These are phyloP conservation scores for Mormyrops attenuatus DNA, from an alignment of 2,797 vertebrate species.

Conservation along the genomic window DNA sequence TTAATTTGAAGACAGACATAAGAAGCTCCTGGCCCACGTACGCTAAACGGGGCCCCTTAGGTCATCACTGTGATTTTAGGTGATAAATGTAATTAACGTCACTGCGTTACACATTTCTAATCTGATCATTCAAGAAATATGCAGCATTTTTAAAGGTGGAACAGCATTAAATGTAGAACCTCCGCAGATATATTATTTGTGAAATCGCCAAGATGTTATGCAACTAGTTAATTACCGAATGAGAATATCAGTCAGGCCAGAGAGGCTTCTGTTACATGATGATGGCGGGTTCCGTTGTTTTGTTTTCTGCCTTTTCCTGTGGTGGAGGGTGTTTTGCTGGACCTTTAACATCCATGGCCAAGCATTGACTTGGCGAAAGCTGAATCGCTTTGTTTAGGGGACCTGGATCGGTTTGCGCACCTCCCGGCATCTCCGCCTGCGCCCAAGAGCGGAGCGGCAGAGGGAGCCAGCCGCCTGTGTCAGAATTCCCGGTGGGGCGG, in stretches of 20 bases:
- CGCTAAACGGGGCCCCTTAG: not conserved
- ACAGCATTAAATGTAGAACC: not conserved
- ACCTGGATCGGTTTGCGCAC: not conserved
- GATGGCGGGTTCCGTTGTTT: not conserved
- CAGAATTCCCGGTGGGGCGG: too few species aligned
- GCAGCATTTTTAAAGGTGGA: not conserved
- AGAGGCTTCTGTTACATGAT: not conserved
- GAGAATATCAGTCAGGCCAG: not conserved
- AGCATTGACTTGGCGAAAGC: not conserved
- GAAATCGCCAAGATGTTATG: not conserved
- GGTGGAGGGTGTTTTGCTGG: not conserved
- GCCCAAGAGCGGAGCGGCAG: not conserved
- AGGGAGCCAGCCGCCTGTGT: too few species aligned
- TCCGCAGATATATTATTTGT: not conserved
- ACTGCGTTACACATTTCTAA: not conserved
- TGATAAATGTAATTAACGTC: not conserved
- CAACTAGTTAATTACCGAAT: not conserved
- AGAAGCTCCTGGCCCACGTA: not conserved
- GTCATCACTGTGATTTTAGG: not conserved
- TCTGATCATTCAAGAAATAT: not conserved
- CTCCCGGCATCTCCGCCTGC: slow-evolving; percentile 14
- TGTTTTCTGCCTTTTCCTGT: not conserved
- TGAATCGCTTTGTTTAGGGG: not conserved
- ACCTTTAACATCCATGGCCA: not conserved
- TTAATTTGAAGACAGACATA: not conserved